Percentiles rank a stretch among this genome's conserved stretches.
phyloP scores from a whole-genome alignment of 1,140 invertebrate genomes.

The Nasonia longicornis region DNA sequence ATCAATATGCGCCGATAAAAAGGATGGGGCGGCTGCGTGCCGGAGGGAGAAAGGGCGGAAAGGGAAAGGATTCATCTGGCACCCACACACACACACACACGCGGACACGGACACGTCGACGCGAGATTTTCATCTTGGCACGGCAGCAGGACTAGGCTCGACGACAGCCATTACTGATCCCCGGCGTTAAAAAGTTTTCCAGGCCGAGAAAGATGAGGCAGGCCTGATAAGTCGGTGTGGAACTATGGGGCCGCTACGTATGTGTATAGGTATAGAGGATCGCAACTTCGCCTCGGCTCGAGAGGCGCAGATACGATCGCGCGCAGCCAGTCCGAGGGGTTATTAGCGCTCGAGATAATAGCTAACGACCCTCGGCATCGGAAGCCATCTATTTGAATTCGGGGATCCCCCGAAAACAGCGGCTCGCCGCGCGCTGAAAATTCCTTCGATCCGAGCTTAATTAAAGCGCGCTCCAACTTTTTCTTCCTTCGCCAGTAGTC shows the following conservation, averaged over 20 bases:
- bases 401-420: constrained; percentile 30
- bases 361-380: constrained; percentile 49
- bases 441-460: constrained; percentile 17
- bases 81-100: not conserved
- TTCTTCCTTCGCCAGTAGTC: not conserved
- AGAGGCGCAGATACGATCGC: constrained; percentile 50
- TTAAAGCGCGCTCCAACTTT: not conserved
- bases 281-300: not conserved
- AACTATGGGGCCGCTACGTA: not conserved
- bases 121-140: constrained; percentile 23
- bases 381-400: constrained; percentile 55
- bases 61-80: constrained; percentile 5
- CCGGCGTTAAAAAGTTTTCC: constrained; percentile 19
- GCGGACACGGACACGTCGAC: not conserved
- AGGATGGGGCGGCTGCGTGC: not conserved
- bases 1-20: constrained; percentile 15
- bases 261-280: not conserved
- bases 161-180: constrained; percentile 13
- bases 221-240: not conserved
- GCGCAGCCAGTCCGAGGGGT: constrained; percentile 44
- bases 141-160: constrained; percentile 2
- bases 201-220: constrained; percentile 15
- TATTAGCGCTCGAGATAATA: constrained; percentile 52
- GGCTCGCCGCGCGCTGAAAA: not conserved
- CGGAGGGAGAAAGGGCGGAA: not conserved